Conservation (phyloP, 2,888 invertebrate species). For the Poecilus cupreus region DNA sequence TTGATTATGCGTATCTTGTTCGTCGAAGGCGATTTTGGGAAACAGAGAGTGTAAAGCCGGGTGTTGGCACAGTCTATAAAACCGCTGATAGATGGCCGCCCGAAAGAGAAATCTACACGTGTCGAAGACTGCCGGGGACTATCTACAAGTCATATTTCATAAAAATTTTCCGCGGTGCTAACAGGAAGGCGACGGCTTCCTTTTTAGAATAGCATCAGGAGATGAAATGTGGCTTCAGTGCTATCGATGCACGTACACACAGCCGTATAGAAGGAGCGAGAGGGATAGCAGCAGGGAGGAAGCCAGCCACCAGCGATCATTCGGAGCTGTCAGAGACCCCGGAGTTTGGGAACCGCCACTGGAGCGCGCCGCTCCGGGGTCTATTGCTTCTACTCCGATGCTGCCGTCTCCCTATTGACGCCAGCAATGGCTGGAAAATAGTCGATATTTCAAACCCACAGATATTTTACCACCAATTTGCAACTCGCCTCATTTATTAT, state of each 20-base stretch:
- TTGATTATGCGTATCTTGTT: not conserved
- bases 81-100: conserved; percentile 2
- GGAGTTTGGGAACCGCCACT: too few species aligned
- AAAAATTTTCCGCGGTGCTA: conserved; percentile 45
- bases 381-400: conserved; percentile 49
- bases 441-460: conserved; percentile 32
- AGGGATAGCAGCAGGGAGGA: not conserved
- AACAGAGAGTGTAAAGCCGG: not conserved
- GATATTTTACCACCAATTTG: conserved; percentile 15
- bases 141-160: conserved; percentile 56
- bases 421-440: conserved; percentile 43
- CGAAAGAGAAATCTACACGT: conserved; percentile 39
- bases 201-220: conserved; percentile 53
- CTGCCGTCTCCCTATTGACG: not conserved
- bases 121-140: conserved; percentile 46
- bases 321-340: conserved; percentile 27
- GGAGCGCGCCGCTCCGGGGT: not conserved
- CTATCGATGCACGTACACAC: conserved; percentile 39
- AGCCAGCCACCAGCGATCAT: not conserved
- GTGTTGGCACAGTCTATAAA: not conserved
- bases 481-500: conserved; percentile 7
- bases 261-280: not conserved
- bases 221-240: conserved; percentile 50
- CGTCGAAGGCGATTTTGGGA: not conserved
- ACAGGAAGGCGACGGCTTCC: conserved; percentile 55